Percentiles rank a stretch among this genome's conserved stretches.
phyloP scores from a whole-genome alignment of 2,797 vertebrate genomes.

The Rhadinocentrus ornatus region DNA sequence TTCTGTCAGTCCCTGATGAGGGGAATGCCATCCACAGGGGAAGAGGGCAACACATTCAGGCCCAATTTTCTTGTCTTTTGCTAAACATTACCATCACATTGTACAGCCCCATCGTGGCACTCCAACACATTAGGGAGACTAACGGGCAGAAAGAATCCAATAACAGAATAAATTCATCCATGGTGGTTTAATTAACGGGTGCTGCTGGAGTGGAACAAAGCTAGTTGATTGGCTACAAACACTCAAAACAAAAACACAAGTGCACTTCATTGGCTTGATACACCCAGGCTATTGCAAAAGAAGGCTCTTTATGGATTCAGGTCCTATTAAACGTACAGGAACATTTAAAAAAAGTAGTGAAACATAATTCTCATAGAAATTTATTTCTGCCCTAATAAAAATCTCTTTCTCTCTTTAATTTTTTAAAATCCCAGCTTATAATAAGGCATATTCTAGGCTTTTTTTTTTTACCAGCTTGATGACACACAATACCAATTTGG shows the following conservation, averaged over 20 bases:
- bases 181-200: constrained; percentile 63
- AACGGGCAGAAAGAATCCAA: constrained; percentile 40
- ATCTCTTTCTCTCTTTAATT: neutral
- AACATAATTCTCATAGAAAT: neutral
- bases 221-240: constrained; percentile 50
- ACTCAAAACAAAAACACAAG: constrained; percentile 46
- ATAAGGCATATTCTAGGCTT: neutral
- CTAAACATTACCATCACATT: constrained; percentile 51
- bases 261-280: constrained; percentile 23
- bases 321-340: neutral
- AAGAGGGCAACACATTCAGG: constrained; percentile 23
- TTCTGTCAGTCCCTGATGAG: constrained; percentile 38
- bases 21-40: constrained; percentile 21
- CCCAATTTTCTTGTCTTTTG: constrained; percentile 49
- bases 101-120: constrained; percentile 18
- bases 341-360: neutral
- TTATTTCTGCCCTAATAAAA: neutral
- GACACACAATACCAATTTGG: constrained; percentile 25
- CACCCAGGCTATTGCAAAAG: neutral
- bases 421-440: neutral
- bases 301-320: neutral
- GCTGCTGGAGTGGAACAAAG: constrained; percentile 63
- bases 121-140: constrained; percentile 40
- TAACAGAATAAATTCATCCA: constrained; percentile 59
- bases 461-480: neutral